Base-by-base conservation (phyloP, 2,113 vertebrate genomes). In the Ardeotis arabs region DNA sequence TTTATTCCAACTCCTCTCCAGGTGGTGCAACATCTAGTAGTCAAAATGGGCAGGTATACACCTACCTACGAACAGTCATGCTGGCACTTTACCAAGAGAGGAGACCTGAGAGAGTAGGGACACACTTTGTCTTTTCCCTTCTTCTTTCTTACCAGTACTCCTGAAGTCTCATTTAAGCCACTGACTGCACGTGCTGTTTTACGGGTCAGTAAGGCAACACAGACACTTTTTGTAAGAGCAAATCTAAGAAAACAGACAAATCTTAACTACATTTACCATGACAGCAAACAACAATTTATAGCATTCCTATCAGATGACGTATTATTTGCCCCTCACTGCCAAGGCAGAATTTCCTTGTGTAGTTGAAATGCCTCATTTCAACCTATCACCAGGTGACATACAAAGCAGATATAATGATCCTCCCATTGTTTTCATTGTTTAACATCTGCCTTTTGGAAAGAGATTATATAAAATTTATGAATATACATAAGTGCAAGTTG, bases 401-500 rank as follows among this genome's bases (percentile, higher is more conserved):
- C 20, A 20, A 70, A 84, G 28, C 41, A 81, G 60, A 28, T 18
- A 33, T 81, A 86, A 63, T 6, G 4, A 73, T 44, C 22, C 29
- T 69, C 59, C 45, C 6, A 0, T 10, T 10, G 11, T 14, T 10
- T 28, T 66, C 6, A 29, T 0, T 72, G 66, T 6, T 79, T 17
- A 91, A 55, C 52, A 73, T 12, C 20, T 80, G 67, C 33, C 55
- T 86, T 86, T 70, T 24, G 23, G 37, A 80, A 78, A 89, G 47
- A 79, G 28, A 70, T 33, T 22, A 41, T 8, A 62, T 13, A 14
- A 73, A 69, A 80, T 58, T 50, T 37, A 76, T 58, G 9, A 58
- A 73, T 35, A 53, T 16, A 73, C 1, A 0, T 33, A 80, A 59
- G 7, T 27, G n/a, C 31, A 77, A 53, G 45, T 3, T 56, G 58